Evolutionary conservation across 2,888 invertebrate species (phyloP).

Genomic region (Eupeodes luniger): DNA sequence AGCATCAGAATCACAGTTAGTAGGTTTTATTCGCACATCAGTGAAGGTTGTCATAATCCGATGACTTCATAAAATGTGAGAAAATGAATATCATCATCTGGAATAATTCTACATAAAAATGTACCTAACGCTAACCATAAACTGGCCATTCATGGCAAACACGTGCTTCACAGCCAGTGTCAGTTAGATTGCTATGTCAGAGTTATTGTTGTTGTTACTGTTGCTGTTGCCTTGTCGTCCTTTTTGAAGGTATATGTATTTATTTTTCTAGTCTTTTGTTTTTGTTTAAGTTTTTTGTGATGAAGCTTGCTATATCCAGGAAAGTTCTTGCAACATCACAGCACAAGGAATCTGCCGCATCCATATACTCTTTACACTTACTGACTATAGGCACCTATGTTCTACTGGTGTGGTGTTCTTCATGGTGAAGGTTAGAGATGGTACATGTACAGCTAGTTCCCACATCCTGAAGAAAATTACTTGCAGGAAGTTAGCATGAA

Average conservation of each 20-base stretch:
- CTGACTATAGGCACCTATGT: no score
- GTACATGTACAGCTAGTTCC: not conserved
- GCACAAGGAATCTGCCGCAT: conserved; percentile 22
- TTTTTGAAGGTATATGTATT: not conserved
- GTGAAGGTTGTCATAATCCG: conserved; percentile 34
- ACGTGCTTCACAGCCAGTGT: conserved; percentile 53
- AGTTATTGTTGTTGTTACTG: not conserved
- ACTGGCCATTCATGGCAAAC: conserved; percentile 46
- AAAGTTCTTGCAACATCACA: conserved; percentile 20
- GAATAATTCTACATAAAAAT: conserved; percentile 44
- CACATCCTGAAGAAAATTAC: conserved; percentile 51
- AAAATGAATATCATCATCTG: conserved; percentile 54
- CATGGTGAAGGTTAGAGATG: not conserved
- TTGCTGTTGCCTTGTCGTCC: not conserved
- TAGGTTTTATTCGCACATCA: not conserved
- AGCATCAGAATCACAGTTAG: not conserved
- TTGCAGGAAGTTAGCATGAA: conserved; percentile 62
- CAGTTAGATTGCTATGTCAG: conserved; percentile 34
- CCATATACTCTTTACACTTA: not conserved
- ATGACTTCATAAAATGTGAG: conserved; percentile 54
- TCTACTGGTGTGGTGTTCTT: no score
- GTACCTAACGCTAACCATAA: conserved; percentile 38
- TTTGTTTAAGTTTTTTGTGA: conserved; percentile 9
- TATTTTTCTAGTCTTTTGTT: not conserved
- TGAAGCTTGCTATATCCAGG: not conserved